Base-by-base conservation (phyloP, 2,113 vertebrate genomes). In the Embiotoca jacksoni region DNA sequence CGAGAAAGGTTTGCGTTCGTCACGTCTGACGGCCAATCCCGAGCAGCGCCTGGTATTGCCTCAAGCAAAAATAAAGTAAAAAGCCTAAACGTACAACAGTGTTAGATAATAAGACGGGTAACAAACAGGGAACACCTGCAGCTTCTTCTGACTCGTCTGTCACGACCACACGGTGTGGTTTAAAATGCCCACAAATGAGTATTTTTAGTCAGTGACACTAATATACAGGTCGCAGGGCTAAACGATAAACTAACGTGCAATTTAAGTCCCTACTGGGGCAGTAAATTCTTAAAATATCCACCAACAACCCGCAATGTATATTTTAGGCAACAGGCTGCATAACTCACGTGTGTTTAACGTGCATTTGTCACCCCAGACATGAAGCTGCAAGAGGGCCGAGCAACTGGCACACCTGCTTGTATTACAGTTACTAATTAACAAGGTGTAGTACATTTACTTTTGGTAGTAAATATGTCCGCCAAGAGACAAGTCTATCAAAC, bases 1-100 rank as follows among this genome's bases (percentile, higher is more conserved):
- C 37, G 11, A 0, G 60, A 84, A 69, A 2, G 23, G 1, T 0
- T 1, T 2, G 8, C 11, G 47, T 79, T 52, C 13, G 0, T 87
- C 57, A 58, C 3, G n/a, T 14, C 2, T 1, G 3, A 2, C 16
- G 44, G 49, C 86, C 83, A 91, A 89, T 89, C 54, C 0, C 1
- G 8, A 55, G 33, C 1, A 4, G 50, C 1, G 7, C 3, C 0
- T 7, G 8, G 23, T 0, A 47, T 83, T 86, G 85, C 53, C 71
- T 79, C 82, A 83, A 47, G 14, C 2, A 62, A 46, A 57, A 54
- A 54, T 52, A 69, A 31, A 0, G 31, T 39, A 6, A 31, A 5
- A 33, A 15, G 1, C 41, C 0, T 13, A 8, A 10, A 36, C 3
- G 5, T 6, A 39, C 35, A 7, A 6, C 5, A 1, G 15, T 1